Evolutionary conservation across 2,888 invertebrate species (phyloP), one percentile per base, ranked within the genome.

Genomic region (Acanthosepion lycidas): DNA sequence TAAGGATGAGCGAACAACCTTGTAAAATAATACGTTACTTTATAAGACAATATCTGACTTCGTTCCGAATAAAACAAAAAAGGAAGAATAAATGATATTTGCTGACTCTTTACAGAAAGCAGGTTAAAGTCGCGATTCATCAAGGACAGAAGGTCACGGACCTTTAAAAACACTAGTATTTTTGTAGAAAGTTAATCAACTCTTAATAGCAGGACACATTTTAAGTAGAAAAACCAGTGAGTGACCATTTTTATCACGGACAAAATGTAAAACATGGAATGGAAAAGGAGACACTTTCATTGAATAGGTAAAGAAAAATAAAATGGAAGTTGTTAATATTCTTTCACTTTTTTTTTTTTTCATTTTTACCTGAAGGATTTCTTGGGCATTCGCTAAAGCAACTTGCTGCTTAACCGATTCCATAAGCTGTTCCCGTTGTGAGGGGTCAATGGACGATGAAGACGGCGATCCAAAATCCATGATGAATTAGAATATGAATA

Each of bases 401-500:
- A 99, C 98, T 98, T 99, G 99, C 97, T 99, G 99, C 97, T 99
- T 99, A 55, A 99, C 98, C 98, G 99, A 98, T 96, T 99, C 98
- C 98, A 99, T 99, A 95, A 99, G 98, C 91, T 96, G 96, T 91
- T 97, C 97, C 94, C 96, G 55, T 15, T 94, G 94, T 55, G 48
- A 28, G 12, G 94, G 48, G 48, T 94, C 94, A 94, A 64, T 55
- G 28, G 42, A 28, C 8, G 94, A 94, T 51, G 92, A 92, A 51
- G 92, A 92, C n/a, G 78, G n/a, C 6, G 93, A 93, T 51, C 93
- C 93, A 20, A 94, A 55, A 94, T 94, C 94, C 94, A 94, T 94
- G 48, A 78, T 33, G n/a, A 78, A 9, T 12, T 6, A n/a, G 5
- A 78, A 78, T n/a, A 78, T 78, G 9, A 78, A 78, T n/a, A 78